Evolutionary conservation across 2,888 invertebrate species (phyloP).

Genomic region (Metellina segmentata): DNA sequence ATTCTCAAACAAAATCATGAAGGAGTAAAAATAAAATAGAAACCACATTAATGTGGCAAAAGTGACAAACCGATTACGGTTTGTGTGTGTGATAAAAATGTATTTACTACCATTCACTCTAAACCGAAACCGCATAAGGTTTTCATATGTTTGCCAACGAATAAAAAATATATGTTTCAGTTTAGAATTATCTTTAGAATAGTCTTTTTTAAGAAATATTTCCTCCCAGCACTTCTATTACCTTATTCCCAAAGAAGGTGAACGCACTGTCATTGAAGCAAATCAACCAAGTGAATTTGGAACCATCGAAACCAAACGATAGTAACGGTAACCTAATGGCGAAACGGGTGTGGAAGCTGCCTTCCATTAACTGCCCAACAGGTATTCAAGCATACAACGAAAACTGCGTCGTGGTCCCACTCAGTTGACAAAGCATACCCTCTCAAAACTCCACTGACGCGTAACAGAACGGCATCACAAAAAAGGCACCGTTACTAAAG

Average conservation of each 20-base stretch:
- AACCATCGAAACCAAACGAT: constrained; percentile 17
- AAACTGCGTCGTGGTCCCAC: not conserved
- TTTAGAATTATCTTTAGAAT: too few relatives aligned
- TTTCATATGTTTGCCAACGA: too few relatives aligned
- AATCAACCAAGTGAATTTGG: not conserved
- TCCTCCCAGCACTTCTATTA: not conserved
- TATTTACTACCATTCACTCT: too few relatives aligned
- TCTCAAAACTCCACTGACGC: constrained; percentile 24
- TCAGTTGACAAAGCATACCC: constrained; percentile 20
- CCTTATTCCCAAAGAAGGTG: not conserved
- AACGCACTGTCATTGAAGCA: not conserved
- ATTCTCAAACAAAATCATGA: too few relatives aligned
- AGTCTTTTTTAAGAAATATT: too few relatives aligned
- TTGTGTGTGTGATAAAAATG: too few relatives aligned
- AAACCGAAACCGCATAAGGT: too few relatives aligned
- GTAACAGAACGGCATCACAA: constrained; percentile 16
- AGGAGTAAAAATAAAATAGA: too few relatives aligned
- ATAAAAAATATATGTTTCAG: too few relatives aligned
- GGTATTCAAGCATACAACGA: constrained; percentile 28
- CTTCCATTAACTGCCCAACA: not conserved
- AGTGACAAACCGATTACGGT: too few relatives aligned
- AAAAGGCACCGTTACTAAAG: constrained; percentile 13
- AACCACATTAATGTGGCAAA: too few relatives aligned
- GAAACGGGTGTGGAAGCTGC: constrained; percentile 12
- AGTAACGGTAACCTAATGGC: constrained; percentile 59